Conservation (phyloP, 1,140 invertebrate genomes). For the Aleiodes sp. region DNA sequence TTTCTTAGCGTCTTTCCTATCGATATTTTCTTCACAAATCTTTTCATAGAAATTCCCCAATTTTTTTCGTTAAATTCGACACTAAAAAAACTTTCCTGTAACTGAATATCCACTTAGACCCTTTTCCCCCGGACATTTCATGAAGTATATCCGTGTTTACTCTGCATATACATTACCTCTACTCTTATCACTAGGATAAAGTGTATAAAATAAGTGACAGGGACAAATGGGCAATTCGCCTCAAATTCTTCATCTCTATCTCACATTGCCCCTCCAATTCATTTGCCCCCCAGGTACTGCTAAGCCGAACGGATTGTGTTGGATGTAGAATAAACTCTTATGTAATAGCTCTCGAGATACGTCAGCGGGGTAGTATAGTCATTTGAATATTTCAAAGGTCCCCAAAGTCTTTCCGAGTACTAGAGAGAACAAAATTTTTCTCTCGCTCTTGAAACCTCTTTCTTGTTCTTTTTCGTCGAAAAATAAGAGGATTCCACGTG, state of each 20-base stretch:
- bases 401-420: neutral
- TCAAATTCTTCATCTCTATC: neutral
- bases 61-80: no score
- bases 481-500: neutral
- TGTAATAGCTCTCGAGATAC: neutral
- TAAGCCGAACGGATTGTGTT: no score
- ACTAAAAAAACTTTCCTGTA: no score
- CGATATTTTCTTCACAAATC: no score
- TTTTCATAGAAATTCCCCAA: no score
- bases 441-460: neutral
- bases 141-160: no score
- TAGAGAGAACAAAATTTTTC: neutral
- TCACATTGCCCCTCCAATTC: no score
- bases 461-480: neutral
- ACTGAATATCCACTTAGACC: no score
- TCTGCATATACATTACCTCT: no score
- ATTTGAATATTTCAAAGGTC: neutral
- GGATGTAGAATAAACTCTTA: neutral
- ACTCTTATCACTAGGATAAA: neutral
- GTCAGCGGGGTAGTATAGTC: neutral
- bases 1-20: no score
- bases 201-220: neutral
- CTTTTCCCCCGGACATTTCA: no score
- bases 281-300: no score
- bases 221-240: neutral